A percentile compares a stretch with the other conserved stretches of the same genome.
phyloP scores from a whole-genome alignment of 2,888 invertebrate genomes.

The Agrotis segetum region DNA sequence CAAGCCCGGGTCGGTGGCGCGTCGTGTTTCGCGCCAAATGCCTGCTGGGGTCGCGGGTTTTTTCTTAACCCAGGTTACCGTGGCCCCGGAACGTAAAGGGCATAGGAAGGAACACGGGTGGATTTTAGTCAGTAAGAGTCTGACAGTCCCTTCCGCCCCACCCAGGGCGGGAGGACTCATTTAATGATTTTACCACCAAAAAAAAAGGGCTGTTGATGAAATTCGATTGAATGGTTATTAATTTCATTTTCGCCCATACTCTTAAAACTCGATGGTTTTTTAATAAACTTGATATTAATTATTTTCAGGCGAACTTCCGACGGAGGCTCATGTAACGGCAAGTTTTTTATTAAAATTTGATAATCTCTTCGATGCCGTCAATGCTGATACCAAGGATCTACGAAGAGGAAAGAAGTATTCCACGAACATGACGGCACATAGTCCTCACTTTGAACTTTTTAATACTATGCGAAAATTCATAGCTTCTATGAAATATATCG shows the following conservation, averaged over 20 bases:
- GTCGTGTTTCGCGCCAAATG: too few relatives aligned
- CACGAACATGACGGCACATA: background rate
- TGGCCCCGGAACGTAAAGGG: too few relatives aligned
- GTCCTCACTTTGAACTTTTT: background rate
- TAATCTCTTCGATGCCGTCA: background rate
- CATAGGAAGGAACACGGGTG: too few relatives aligned
- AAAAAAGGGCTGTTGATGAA: background rate
- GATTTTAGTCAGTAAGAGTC: too few relatives aligned
- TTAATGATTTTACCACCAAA: too few relatives aligned
- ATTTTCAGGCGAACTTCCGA: slow-evolving; percentile 2
- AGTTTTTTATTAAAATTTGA: background rate
- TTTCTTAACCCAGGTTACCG: too few relatives aligned
- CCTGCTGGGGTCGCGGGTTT: too few relatives aligned
- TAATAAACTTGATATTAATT: background rate
- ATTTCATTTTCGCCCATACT: background rate
- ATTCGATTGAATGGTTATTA: background rate
- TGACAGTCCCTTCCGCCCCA: too few relatives aligned
- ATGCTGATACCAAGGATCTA: background rate
- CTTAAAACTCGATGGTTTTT: background rate
- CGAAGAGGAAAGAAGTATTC: background rate
- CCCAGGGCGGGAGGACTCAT: too few relatives aligned
- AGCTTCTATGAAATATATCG: too few relatives aligned
- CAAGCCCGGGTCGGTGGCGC: too few relatives aligned
- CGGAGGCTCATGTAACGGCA: background rate
- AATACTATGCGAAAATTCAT: background rate